These are phyloP conservation scores for Amphiduros pacificus DNA, from an alignment of 2,888 invertebrate species.

Conservation along the genomic window DNA sequence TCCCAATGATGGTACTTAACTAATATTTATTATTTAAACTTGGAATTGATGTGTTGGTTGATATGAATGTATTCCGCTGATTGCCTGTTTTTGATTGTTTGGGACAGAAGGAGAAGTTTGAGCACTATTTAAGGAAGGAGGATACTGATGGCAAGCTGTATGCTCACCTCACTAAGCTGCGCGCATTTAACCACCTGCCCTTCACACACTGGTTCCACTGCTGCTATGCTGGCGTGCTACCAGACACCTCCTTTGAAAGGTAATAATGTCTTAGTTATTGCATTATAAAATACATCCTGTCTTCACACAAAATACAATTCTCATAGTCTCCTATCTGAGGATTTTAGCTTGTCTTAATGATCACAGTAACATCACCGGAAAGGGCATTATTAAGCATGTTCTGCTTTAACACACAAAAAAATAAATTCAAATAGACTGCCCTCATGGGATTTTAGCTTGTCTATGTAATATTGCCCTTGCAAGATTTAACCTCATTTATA, in stretches of 20 bases:
- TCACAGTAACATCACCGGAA: no score
- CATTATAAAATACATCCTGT: no score
- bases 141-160: slow-evolving; percentile 69
- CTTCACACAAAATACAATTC: no score
- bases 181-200: slow-evolving; percentile 70
- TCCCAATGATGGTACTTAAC: slow-evolving; percentile 36
- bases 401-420: no score
- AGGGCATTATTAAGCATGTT: no score
- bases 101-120: neutral
- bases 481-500: no score
- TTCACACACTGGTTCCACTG: slow-evolving; percentile 79
- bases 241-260: slow-evolving; percentile 78
- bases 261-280: slow-evolving; percentile 45
- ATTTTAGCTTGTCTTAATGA: no score
- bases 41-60: neutral
- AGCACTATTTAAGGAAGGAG: slow-evolving; percentile 71
- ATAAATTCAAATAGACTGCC: no score
- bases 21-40: neutral
- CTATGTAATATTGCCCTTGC: no score
- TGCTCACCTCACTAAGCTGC: slow-evolving; percentile 70
- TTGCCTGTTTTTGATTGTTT: no score
- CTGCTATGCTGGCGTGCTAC: slow-evolving; percentile 80
- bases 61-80: neutral
- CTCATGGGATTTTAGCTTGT: no score
- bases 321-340: no score